phyloP scores from a whole-genome alignment of 2,888 invertebrate genomes.

The Drosophila kanekoi region DNA sequence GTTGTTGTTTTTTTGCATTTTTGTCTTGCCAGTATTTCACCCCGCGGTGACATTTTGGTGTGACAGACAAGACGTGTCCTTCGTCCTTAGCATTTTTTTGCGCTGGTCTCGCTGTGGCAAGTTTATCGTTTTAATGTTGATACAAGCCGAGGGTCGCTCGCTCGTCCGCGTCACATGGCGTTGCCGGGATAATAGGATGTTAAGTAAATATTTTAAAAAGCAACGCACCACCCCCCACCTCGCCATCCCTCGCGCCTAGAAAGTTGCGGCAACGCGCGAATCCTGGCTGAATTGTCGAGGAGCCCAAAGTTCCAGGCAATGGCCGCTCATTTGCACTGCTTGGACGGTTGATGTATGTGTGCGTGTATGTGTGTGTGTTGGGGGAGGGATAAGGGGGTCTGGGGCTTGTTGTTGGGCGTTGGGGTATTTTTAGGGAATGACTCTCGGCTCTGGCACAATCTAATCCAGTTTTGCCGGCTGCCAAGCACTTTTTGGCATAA shows the following conservation, averaged over 20 bases:
- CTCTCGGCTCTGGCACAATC: constrained; percentile 70
- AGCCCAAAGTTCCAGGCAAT: constrained; percentile 61
- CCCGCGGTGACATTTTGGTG: constrained; percentile 83
- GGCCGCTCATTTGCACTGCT: constrained; percentile 64
- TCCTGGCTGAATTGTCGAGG: constrained; percentile 54
- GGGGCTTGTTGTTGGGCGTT: constrained; percentile 6
- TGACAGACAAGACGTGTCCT: constrained; percentile 84
- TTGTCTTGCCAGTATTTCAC: constrained; percentile 78
- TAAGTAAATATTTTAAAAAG: constrained; percentile 80
- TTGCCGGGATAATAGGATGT: constrained; percentile 79
- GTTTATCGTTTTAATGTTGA: constrained; percentile 81
- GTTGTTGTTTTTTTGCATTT: constrained; percentile 62
- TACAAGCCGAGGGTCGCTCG: constrained; percentile 73
- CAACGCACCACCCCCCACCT: constrained; percentile 1
- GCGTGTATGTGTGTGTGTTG: not conserved
- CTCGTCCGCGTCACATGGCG: constrained; percentile 57
- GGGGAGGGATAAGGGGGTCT: not conserved
- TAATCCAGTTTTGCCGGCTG: constrained; percentile 77
- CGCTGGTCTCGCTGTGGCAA: constrained; percentile 56
- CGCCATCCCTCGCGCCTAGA: not conserved
- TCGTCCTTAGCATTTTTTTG: constrained; percentile 71
- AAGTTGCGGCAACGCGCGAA: not conserved
- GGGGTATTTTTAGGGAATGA: constrained; percentile 56
- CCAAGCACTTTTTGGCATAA: constrained; percentile 79
- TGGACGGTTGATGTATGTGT: not conserved